Evolutionary conservation across 2,888 invertebrate genomes (phyloP), one percentile per base, ranked within the genome.

Genomic region (Lepidocyrtoides sp.): DNA sequence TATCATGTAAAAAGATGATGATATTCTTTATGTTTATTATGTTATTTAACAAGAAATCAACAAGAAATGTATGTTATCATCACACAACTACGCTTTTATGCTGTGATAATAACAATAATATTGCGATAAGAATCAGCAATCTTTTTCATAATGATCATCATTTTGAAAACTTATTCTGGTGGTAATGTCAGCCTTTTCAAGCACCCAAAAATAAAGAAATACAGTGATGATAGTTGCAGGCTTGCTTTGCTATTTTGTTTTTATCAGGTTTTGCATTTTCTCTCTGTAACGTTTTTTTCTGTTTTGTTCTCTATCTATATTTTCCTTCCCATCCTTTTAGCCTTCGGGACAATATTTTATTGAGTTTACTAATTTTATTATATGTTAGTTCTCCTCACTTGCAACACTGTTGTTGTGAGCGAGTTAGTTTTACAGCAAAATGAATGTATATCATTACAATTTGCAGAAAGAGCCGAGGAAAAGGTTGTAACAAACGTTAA

Each of bases 341-440:
- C 85, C 75, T 60, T 41, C 60, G 57, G 75, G 85, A 85, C 36
- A 69, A 83, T 84, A 36, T 85, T 85, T 85, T 85, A 75, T 75
- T 69, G 75, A 85, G 85, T 82, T 88, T 41, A 69, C 81, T 88
- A 88, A 88, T 88, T 88, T 81, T 88, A 88, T 88, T 81, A 81
- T 82, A 26, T 79, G 77, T 79, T 87, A n/a, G n/a, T 23, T 57
- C 36, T 23, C 26, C 60, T n/a, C 69, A 84, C 66, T 83, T 75
- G 41, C 77, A 60, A 32, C 72, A 26, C 36, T 17, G 54, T 14
- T n/a, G 32, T 14, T 3, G 63, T 63, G 29, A 12, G 10, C 23
- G 36, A 26, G 29, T 26, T 51, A 17, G 51, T 26, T n/a, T n/a
- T n/a, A n/a, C n/a, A n/a, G n/a, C n/a, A n/a, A n/a, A n/a, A n/a